phyloP scores from a whole-genome alignment of 23 tunicate species.

The Styela plicata region DNA sequence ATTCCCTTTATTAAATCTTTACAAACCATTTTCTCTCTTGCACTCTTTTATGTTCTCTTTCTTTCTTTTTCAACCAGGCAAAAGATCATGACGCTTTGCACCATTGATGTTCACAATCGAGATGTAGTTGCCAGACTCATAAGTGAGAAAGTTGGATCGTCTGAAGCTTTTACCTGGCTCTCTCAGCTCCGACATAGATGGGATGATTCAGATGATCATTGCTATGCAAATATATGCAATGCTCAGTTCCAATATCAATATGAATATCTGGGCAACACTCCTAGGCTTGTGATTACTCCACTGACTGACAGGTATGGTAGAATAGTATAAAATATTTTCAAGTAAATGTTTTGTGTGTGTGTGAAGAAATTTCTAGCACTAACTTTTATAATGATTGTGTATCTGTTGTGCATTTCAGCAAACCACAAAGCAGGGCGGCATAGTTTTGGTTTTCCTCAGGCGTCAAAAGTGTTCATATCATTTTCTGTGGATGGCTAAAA shows the following conservation, averaged over 20 bases:
- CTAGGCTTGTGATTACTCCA: conserved; percentile 86
- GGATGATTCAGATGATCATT: conserved; percentile 74
- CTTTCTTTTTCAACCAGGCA: conserved; percentile 43
- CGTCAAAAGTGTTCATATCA: no score
- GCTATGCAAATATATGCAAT: conserved; percentile 87
- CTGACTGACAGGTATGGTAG: conserved; percentile 84
- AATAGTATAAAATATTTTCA: no score
- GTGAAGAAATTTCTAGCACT: no score
- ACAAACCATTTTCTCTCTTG: no score
- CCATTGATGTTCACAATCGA: conserved; percentile 93
- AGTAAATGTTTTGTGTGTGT: no score
- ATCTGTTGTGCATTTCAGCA: no score
- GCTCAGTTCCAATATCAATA: conserved; percentile 89
- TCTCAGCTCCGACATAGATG: conserved; percentile 89
- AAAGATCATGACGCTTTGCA: conserved; percentile 91
- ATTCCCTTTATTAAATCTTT: no score
- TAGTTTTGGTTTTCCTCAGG: no score
- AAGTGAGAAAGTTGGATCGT: conserved; percentile 68
- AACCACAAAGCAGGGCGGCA: no score
- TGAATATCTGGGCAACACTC: conserved; percentile 86
- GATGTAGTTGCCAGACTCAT: conserved; percentile 84
- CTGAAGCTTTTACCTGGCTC: conserved; percentile 89
- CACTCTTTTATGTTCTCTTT: no score
- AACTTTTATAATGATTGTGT: no score
- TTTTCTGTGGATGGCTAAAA: no score